Base-by-base conservation (phyloP, 2,797 vertebrate species). In the Trematomus bernacchii region DNA sequence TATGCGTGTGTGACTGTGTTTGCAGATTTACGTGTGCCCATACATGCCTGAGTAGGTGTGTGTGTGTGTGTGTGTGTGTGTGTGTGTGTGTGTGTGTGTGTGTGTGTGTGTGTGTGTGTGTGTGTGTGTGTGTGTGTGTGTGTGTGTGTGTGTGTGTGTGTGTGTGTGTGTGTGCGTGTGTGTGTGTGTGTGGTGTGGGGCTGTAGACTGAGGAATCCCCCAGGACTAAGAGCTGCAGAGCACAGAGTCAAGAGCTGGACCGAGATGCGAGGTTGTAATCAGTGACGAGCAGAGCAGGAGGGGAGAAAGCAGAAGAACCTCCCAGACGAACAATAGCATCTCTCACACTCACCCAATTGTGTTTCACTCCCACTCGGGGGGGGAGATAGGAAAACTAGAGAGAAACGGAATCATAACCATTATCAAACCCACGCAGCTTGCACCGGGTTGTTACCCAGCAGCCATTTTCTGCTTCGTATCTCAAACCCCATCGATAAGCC, bases 341-440 rank as follows among this genome's bases (percentile, higher is more conserved):
- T 73, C 80, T 85, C 83, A 79, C 71, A 72, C 82, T 82, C 72
- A 23, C 74, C 66, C 70, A 33, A 83, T 83, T 85, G 84, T 77
- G 78, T 82, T 89, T 85, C 74, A 84, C 72, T 85, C 62, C 75
- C 84, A 79, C 85, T 86, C 54, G 63, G 73, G 61, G 67, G 67
- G 77, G 55, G 3, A 10, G 59, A 71, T 52, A 75, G 65, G 70
- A 71, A 83, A 87, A 85, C 72, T 64, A 71, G 67, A 73, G 60
- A 75, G 61, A 81, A 79, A 71, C 81, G 70, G 66, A 85, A 62
- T 81, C 82, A 67, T 62, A 74, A 84, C 66, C 71, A 86, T 86
- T 90, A 93, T 93, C 89, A 87, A 89, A 86, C 83, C 85, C 76
- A 80, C 71, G 51, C 92, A 93, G 91, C 80, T 82, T 84, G 81